phyloP scores from a whole-genome alignment of 2,113 vertebrate genomes.

The Pseudonaja textilis region DNA sequence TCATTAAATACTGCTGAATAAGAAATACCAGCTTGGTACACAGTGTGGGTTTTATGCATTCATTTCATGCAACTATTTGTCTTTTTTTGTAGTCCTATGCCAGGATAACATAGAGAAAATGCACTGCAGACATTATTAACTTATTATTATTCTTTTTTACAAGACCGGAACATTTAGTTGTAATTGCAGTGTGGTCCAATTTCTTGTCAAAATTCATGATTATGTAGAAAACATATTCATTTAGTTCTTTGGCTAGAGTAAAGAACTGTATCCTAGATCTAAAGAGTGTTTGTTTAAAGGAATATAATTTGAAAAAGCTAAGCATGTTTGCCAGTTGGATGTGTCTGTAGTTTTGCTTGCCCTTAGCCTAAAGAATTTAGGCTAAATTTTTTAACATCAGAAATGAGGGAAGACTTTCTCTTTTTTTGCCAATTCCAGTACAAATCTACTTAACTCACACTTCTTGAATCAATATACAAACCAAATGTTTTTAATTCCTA shows the following conservation, averaged over 20 bases:
- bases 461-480: not conserved
- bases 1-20: not conserved
- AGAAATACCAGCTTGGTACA: not conserved
- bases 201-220: not conserved
- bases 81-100: not conserved
- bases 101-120: not conserved
- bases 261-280: not conserved
- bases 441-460: not conserved
- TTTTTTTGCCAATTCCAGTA: not conserved
- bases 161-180: not conserved
- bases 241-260: not conserved
- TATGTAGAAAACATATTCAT: not conserved
- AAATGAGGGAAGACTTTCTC: not conserved
- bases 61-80: not conserved
- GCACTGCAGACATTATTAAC: not conserved
- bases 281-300: not conserved
- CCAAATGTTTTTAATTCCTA: not conserved
- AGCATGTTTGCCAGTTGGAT: not conserved
- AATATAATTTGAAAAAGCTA: not conserved
- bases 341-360: not conserved
- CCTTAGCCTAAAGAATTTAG: fast-evolving
- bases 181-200: not conserved
- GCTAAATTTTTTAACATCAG: not conserved
- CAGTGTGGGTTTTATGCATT: not conserved
- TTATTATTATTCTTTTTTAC: not conserved